These are phyloP conservation scores for Typhlomys cinereus DNA, from an alignment of 2,113 vertebrate species.

Conservation along the genomic window DNA sequence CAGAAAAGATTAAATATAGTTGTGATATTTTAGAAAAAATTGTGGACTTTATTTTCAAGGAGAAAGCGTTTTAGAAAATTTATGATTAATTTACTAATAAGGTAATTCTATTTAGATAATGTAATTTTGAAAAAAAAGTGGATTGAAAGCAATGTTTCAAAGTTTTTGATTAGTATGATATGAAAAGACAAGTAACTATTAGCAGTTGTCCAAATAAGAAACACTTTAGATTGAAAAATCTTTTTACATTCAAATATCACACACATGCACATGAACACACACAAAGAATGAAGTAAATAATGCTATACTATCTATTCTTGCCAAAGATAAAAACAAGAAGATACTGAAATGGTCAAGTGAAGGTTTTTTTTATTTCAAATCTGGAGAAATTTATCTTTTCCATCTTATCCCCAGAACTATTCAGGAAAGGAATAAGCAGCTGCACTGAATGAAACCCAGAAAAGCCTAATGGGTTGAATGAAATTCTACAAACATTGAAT, in stretches of 20 bases:
- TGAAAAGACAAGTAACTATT: neutral
- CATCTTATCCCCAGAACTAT: neutral
- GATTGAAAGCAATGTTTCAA: neutral
- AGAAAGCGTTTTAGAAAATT: neutral
- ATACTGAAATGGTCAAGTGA: too few relatives aligned
- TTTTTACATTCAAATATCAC: slow-evolving; percentile 11
- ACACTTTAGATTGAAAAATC: neutral
- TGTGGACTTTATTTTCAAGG: neutral
- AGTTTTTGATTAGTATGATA: neutral
- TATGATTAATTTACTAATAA: too few relatives aligned
- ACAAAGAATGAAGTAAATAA: neutral
- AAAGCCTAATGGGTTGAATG: neutral
- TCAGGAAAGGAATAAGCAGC: neutral
- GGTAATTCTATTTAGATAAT: too few relatives aligned
- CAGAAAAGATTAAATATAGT: neutral
- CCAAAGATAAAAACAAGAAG: too few relatives aligned
- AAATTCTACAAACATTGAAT: neutral
- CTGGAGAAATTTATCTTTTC: too few relatives aligned
- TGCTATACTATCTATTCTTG: neutral
- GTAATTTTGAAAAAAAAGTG: neutral
- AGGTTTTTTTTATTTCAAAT: too few relatives aligned
- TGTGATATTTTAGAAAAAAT: neutral
- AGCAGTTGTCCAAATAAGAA: neutral
- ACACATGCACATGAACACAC: neutral
- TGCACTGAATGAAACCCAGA: neutral